Conservation (phyloP, 2,797 vertebrate species). For the Halcyon leucocephala region DNA sequence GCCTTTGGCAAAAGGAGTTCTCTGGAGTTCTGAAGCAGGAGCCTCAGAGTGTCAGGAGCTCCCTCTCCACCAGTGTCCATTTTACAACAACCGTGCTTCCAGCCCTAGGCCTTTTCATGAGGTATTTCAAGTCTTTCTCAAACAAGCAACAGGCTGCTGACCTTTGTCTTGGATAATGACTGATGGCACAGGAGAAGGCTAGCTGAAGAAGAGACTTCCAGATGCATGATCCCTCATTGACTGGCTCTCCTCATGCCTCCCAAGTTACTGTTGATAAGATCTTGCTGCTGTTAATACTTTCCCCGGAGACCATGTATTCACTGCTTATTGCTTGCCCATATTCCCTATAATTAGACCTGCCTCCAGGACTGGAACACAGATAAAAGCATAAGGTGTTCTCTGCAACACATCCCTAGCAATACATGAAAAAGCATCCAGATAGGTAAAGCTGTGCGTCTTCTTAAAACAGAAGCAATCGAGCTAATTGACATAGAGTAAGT, state of each 20-base stretch:
- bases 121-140: neutral
- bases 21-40: neutral
- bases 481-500: neutral
- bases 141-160: neutral
- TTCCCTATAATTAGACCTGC: neutral
- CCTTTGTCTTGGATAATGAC: neutral
- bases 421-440: neutral
- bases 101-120: neutral
- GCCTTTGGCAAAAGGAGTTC: neutral
- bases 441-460: accelerated
- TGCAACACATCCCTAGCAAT: neutral
- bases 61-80: neutral
- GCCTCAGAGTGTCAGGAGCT: accelerated
- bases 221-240: neutral
- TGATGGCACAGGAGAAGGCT: neutral
- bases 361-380: neutral
- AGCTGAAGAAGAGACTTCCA: neutral
- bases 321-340: neutral
- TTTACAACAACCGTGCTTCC: neutral
- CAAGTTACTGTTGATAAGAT: neutral
- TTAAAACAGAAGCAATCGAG: neutral
- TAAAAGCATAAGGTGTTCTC: neutral
- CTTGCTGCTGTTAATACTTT: neutral
- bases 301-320: accelerated
- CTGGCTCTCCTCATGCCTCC: neutral